A percentile compares a stretch with the other conserved stretches of the same genome.
Evolutionary conservation across 2,797 vertebrate genomes (phyloP).

Genomic region (Psittacula derbiana): DNA sequence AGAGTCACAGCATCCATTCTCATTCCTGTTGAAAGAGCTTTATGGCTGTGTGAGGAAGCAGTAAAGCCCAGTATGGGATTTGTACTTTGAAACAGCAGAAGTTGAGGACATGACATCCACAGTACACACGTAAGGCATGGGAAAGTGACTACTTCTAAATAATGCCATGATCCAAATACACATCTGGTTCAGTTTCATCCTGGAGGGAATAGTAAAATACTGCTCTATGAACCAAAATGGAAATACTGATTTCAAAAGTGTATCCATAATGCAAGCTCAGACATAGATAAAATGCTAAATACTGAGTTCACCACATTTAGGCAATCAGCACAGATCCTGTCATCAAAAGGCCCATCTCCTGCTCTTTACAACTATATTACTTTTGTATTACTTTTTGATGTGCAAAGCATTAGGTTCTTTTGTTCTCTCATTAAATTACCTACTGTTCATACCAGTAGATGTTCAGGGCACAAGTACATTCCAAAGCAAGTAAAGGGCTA

Average conservation of each 20-base stretch:
- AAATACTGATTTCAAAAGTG: not conserved
- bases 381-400: not conserved
- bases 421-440: not conserved
- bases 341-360: not conserved
- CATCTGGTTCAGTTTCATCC: not conserved
- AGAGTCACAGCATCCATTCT: not conserved
- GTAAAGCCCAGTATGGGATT: not conserved
- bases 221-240: not conserved
- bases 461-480: not conserved
- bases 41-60: not conserved
- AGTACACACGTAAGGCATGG: rapidly evolving
- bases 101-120: not conserved
- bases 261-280: not conserved
- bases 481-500: not conserved
- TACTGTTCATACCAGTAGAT: not conserved
- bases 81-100: not conserved
- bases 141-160: not conserved
- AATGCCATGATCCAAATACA: not conserved
- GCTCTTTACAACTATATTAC: not conserved
- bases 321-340: not conserved
- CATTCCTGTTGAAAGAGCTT: not conserved
- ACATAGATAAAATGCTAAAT: not conserved
- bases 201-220: not conserved
- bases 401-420: not conserved
- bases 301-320: not conserved